phyloP scores from a whole-genome alignment of 2,113 vertebrate genomes.

The Psittacus erithacus region DNA sequence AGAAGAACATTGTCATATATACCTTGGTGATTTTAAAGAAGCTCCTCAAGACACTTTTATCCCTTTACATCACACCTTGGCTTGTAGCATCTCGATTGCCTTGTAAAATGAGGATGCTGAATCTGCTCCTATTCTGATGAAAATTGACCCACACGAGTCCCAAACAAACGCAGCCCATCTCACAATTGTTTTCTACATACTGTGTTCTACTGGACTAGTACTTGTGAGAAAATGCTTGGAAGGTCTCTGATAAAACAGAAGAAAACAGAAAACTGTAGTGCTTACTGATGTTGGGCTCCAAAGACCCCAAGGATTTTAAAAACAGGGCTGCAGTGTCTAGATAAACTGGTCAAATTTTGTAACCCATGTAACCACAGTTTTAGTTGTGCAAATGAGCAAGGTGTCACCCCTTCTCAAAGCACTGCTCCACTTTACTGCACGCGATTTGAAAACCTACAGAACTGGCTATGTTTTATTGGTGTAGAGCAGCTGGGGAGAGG shows the following conservation, averaged over 20 bases:
- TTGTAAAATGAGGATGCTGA: neutral
- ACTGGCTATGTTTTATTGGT: neutral
- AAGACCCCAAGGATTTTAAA: neutral
- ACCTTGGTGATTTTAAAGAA: neutral
- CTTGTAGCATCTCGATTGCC: neutral
- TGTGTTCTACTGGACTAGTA: neutral
- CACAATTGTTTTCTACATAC: neutral
- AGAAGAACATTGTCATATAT: neutral
- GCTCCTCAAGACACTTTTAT: neutral
- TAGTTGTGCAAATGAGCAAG: neutral
- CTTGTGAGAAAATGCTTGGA: neutral
- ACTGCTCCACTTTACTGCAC: neutral
- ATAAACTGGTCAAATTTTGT: neutral
- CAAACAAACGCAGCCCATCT: neutral
- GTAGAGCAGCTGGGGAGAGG: conserved; percentile 24
- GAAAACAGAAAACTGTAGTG: neutral
- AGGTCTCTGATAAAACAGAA: neutral
- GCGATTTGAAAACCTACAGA: neutral
- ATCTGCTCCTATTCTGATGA: neutral
- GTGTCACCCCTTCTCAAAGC: neutral
- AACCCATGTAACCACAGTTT: neutral
- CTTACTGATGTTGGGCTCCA: neutral
- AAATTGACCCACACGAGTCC: neutral
- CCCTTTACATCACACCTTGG: neutral
- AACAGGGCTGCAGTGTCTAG: neutral